Evolutionary conservation across 2,113 vertebrate genomes (phyloP).

Genomic region (Oriolus oriolus): DNA sequence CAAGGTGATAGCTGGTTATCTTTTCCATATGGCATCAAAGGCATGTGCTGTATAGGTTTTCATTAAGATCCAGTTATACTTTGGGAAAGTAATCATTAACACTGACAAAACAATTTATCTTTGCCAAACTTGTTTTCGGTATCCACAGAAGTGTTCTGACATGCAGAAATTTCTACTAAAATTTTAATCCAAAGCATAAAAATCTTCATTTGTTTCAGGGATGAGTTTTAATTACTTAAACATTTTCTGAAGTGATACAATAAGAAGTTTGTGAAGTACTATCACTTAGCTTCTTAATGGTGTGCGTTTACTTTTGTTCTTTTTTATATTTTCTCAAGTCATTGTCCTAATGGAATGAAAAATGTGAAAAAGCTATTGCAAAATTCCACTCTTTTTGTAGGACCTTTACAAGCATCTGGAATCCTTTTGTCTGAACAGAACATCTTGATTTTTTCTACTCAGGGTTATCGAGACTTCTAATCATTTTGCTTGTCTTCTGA

Average conservation of each 20-base stretch:
- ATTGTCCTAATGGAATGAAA: neutral
- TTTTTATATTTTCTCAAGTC: neutral
- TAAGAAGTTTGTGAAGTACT: neutral
- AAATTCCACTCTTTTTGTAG: neutral
- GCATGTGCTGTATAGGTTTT: neutral
- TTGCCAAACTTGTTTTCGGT: neutral
- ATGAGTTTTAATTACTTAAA: neutral
- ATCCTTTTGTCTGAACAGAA: neutral
- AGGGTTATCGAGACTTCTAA: rapidly evolving
- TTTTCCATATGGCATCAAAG: neutral
- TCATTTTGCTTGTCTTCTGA: neutral
- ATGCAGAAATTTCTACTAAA: neutral
- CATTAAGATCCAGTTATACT: neutral
- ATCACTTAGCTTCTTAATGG: neutral
- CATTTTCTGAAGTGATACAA: neutral
- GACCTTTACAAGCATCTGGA: neutral
- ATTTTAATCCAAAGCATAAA: neutral
- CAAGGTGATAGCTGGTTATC: neutral
- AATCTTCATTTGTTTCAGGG: neutral
- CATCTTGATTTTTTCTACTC: neutral
- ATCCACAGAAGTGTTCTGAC: neutral
- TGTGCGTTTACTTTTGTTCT: neutral
- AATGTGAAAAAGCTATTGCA: neutral
- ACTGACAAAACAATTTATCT: neutral
- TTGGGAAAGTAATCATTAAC: neutral